Conservation (phyloP, 2,797 vertebrate species). For the Parotocinclus haroldoi region DNA sequence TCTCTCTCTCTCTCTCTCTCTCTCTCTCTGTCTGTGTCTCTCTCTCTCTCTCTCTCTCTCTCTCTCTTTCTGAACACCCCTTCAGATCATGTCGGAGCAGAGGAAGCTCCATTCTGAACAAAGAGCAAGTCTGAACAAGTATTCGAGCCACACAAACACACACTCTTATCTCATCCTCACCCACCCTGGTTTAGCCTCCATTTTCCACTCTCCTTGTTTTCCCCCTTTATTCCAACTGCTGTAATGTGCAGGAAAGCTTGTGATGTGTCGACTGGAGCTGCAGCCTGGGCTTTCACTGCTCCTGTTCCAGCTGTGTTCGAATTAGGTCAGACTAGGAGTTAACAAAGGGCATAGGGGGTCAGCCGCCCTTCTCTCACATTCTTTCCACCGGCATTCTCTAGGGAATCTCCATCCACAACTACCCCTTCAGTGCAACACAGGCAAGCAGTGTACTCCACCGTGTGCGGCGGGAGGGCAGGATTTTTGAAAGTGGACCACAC, state of each 20-base stretch:
- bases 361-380: conserved; percentile 23
- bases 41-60: conserved; percentile 1
- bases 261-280: neutral
- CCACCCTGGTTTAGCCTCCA: neutral
- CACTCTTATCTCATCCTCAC: neutral
- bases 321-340: conserved; percentile 17
- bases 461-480: neutral
- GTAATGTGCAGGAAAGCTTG: neutral
- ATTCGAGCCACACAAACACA: neutral
- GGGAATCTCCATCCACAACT: conserved; percentile 27
- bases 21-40: neutral
- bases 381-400: conserved; percentile 9
- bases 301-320: conserved; percentile 1
- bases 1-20: too few species aligned
- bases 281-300: neutral
- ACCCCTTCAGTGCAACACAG: conserved; percentile 3
- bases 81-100: conserved; percentile 34
- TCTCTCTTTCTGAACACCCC: conserved; percentile 4
- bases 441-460: conserved; percentile 1
- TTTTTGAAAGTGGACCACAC: neutral
- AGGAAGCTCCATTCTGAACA: conserved; percentile 26
- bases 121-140: conserved; percentile 42
- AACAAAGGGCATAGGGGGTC: conserved; percentile 10
- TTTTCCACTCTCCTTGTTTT: neutral
- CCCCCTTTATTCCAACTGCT: neutral